These are phyloP conservation scores for Callimorpha dominula DNA, from an alignment of 2,888 invertebrate genomes.

Conservation along the genomic window DNA sequence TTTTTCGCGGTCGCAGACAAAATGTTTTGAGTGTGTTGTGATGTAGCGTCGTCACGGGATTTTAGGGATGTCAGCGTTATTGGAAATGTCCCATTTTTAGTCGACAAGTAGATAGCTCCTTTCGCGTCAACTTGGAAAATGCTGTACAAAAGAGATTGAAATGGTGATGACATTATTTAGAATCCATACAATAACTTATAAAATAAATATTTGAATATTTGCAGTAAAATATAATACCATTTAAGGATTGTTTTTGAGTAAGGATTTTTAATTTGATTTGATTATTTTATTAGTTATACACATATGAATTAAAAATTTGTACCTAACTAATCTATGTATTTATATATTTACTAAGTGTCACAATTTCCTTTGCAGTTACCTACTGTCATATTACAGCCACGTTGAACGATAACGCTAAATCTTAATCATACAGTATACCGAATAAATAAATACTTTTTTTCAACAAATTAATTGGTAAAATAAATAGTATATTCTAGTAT, in stretches of 20 bases:
- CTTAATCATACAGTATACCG: neutral
- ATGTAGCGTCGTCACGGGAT: constrained; percentile 67
- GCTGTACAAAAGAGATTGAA: constrained; percentile 61
- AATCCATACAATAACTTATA: neutral
- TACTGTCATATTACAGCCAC: neutral
- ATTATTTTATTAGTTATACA: neutral
- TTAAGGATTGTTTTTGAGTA: neutral
- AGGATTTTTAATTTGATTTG: neutral
- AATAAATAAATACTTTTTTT: neutral
- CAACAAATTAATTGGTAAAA: neutral
- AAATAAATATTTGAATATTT: neutral
- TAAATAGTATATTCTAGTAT: neutral
- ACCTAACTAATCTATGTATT: neutral
- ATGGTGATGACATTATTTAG: constrained; percentile 19
- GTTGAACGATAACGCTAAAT: neutral
- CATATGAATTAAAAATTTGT: no score
- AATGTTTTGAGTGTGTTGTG: constrained; percentile 72
- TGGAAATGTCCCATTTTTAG: constrained; percentile 85
- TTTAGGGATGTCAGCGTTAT: constrained; percentile 79
- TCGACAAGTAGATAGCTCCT: constrained; percentile 84
- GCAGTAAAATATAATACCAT: neutral
- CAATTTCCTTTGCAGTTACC: no score
- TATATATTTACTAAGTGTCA: no score
- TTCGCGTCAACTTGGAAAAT: constrained; percentile 71
- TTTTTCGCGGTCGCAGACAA: constrained; percentile 74